Evolutionary conservation across 2,797 vertebrate species (phyloP), one percentile per base, ranked within the genome.

Genomic region (Spheniscus humboldti): DNA sequence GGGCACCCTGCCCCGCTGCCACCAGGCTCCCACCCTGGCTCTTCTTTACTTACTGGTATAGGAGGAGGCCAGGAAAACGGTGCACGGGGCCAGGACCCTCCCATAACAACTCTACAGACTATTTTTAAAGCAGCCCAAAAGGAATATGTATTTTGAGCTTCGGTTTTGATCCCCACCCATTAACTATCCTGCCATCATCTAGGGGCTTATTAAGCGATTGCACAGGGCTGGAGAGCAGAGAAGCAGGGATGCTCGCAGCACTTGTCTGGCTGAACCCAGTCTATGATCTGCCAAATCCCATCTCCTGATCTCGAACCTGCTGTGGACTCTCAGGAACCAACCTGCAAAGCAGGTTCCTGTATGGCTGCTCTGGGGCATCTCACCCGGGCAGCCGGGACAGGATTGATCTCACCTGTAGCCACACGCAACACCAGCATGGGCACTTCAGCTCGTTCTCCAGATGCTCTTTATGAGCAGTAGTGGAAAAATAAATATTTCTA

Each of bases 91-190:
- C 92, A 84, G 19, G 48, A 62, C n/a, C 10, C 41, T 31, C 72
- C 48, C 6, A 0, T 4, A 35, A 27, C 17, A 41, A 19, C 10
- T 39, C 66, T 0, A 3, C 18, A 19, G 50, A 10, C 6, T 3
- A 8, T 45, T 67, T 80, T 35, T 76, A 87, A 68, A 94, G 85
- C 50, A 45, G 20, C 24, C 20, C 2, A 0, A 47, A 78, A 35
- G 13, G 45, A 82, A 25, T 9, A 57, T 12, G 0, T n/a, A 67
- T 75, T 92, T 56, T 31, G 74, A 56, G 55, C 63, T n/a, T 8
- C 0, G 3, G 22, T 67, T 84, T 78, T 56, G 52, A 89, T 67
- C 30, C 63, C 37, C 35, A 25, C 39, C 48, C 37, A 2, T 52
- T 39, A 66, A 24, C 10, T 59, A 18, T 14, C 33, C 71, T 81